phyloP scores from a whole-genome alignment of 2,888 invertebrate genomes.

The Arge pagana region DNA sequence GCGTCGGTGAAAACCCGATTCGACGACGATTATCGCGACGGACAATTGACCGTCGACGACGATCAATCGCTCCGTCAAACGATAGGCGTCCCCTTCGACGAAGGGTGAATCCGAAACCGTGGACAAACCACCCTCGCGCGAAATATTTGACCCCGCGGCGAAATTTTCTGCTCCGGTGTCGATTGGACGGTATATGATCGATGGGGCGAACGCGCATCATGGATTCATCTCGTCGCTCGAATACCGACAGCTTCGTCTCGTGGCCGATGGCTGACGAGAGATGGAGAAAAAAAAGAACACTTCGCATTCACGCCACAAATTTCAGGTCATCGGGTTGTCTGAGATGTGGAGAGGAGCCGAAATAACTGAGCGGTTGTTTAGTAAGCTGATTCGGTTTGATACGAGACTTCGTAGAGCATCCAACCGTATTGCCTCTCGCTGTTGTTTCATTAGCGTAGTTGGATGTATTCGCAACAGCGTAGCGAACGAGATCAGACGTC shows the following conservation, averaged over 20 bases:
- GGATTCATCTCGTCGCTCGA: slow-evolving; percentile 10
- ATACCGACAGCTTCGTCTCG: not conserved
- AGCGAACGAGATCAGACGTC: not conserved
- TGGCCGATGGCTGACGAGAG: too few relatives aligned
- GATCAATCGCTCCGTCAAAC: not conserved
- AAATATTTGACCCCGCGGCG: slow-evolving; percentile 4
- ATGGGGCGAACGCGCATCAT: slow-evolving; percentile 15
- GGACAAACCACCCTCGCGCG: not conserved
- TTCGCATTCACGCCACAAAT: not conserved
- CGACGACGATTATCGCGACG: not conserved
- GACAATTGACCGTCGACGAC: not conserved
- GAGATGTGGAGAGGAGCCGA: slow-evolving; percentile 2
- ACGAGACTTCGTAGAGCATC: slow-evolving; percentile 5
- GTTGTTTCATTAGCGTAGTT: too few relatives aligned
- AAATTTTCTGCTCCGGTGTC: slow-evolving; percentile 2
- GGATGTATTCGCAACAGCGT: slow-evolving; percentile 11
- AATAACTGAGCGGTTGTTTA: slow-evolving; percentile 14
- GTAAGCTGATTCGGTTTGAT: slow-evolving; percentile 12
- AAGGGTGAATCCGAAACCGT: too few relatives aligned
- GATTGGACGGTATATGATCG: slow-evolving; percentile 14
- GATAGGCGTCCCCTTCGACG: not conserved
- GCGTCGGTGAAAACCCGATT: not conserved
- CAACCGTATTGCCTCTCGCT: slow-evolving; percentile 4
- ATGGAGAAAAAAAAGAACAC: not conserved
- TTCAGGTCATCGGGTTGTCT: not conserved